phyloP scores from a whole-genome alignment of 2,797 vertebrate genomes.

The Lutjanus argentimaculatus region DNA sequence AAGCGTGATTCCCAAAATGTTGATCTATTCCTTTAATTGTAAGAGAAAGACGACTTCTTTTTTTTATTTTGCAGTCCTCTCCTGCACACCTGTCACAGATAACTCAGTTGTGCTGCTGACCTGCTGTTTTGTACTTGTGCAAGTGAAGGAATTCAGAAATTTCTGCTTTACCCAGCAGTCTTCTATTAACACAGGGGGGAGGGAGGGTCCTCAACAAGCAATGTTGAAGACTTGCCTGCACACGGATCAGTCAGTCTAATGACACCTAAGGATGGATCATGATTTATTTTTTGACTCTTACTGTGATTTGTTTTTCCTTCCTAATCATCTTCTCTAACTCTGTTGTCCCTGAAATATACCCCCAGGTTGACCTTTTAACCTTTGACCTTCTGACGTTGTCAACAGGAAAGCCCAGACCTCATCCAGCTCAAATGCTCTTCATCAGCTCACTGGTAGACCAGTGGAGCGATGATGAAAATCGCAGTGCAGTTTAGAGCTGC shows the following conservation, averaged over 20 bases:
- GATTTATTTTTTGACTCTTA: constrained; percentile 27
- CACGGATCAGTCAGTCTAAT: constrained; percentile 51
- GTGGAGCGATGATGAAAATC: constrained; percentile 40
- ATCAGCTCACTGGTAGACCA: constrained; percentile 41
- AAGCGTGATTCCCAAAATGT: not conserved
- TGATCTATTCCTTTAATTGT: not conserved
- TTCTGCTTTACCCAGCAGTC: constrained; percentile 40
- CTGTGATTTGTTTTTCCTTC: constrained; percentile 43
- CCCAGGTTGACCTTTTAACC: constrained; percentile 64
- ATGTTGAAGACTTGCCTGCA: constrained; percentile 44
- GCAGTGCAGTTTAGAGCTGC: constrained; percentile 4
- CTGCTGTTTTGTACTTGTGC: constrained; percentile 50
- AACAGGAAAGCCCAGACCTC: constrained; percentile 77
- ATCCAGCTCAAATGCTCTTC: constrained; percentile 29
- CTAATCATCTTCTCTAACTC: constrained; percentile 54
- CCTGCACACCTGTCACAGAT: not conserved
- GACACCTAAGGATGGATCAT: constrained; percentile 36
- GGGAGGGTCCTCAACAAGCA: constrained; percentile 18
- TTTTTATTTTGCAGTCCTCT: not conserved
- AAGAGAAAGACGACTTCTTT: not conserved
- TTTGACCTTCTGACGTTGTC: constrained; percentile 53
- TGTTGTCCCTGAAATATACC: constrained; percentile 57
- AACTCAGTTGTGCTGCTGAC: constrained; percentile 31
- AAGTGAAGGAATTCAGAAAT: constrained; percentile 56
- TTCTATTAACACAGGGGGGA: constrained; percentile 58